Evolutionary conservation across 1,140 invertebrate species (phyloP), one percentile per base, ranked within the genome.

Genomic region (Trachymyrmex septentrionalis): DNA sequence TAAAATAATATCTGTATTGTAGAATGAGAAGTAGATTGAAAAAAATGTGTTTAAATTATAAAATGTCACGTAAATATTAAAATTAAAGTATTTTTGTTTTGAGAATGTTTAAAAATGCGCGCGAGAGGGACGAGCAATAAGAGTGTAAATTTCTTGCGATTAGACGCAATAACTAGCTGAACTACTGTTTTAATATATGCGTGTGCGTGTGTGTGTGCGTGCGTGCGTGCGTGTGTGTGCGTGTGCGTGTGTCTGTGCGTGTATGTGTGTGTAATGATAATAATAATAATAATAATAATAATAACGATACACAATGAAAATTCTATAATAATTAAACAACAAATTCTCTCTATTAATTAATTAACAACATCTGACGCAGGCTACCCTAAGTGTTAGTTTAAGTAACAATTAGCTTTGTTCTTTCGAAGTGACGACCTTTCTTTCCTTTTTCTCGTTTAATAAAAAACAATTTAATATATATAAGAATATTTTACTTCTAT

Each of bases 151-250:
- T 61, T 89, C 16, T 92, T 87, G 81, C 86, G 86, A 78, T 86
- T 88, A 61, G 59, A 91, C 71, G 76, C 73, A 85, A 86, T 87
- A 84, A 91, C 87, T 89, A 91, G 78, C 72, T 89, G 84, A 86
- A 93, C 93, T 94, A 93, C 92, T 71, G 64, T 91, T 66, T 92
- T 69, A 92, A 88, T 85, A 71, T 86, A 81, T 88, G n/a, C n/a
- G 59, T 63, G 27, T 63, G 14, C 9, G 14, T 6, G 59, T 27
- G 24, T 16, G n/a, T 57, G 2, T 21, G n/a, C 21, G 9, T 82
- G 77, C 85, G 86, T 87, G 53, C 6, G 59, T 63, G 59, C 7
- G 14, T 16, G 24, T 1, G 24, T 27, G 59, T 2, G n/a, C 10
- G 19, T 2, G 55, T 82, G 77, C 81, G 86, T 86, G 53, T n/a